Base-by-base conservation (phyloP, 2,113 vertebrate species). In the pig (Sus scrofa) region DNA sequence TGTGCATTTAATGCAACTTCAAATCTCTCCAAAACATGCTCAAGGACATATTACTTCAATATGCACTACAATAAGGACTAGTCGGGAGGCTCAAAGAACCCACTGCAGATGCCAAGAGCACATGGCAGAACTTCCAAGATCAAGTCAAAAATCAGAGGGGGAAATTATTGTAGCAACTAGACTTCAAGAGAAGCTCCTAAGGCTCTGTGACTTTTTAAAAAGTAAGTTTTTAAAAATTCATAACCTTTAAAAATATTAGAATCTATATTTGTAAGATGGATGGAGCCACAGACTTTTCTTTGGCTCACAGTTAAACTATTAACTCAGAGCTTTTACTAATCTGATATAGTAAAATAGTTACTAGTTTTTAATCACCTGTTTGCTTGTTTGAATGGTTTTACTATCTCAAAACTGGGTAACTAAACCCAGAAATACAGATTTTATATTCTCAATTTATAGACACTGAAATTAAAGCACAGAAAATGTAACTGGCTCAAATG, bases 251-350 rank as follows among this genome's bases (percentile, higher is more conserved):
- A 91, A 91, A 44, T 56, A 91, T 30, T 6, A 77, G 6, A 93
- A 2, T 60, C 62, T 92, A 22, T 20, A 50, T 27, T 44, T 74
- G 22, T 68, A 54, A 86, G 54, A 65, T n/a, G 14, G 68, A 91
- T 8, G 39, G 15, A 95, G 52, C 10, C n/a, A 68, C 11, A 90
- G 44, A 77, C 58, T 92, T 92, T 87, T 30, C 44, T 67, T 65
- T 56, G 95, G 44, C 22, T 79, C 75, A 86, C 5, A 89, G 37
- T 67, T 89, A 77, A 86, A 96, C 14, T 71, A 75, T 74, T 50
- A 73, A 83, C 77, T 96, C 63, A 60, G 50, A 63, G 27, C 86
- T 95, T 95, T 78, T 15, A 54, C 2, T 81, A 89, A 86, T 91
- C 6, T 83, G 22, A 89, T 82, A 32, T 89, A 81, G 50, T 34